Evolutionary conservation across 1,140 invertebrate species (phyloP).

Genomic region (Cyrtorhinus lividipennis): DNA sequence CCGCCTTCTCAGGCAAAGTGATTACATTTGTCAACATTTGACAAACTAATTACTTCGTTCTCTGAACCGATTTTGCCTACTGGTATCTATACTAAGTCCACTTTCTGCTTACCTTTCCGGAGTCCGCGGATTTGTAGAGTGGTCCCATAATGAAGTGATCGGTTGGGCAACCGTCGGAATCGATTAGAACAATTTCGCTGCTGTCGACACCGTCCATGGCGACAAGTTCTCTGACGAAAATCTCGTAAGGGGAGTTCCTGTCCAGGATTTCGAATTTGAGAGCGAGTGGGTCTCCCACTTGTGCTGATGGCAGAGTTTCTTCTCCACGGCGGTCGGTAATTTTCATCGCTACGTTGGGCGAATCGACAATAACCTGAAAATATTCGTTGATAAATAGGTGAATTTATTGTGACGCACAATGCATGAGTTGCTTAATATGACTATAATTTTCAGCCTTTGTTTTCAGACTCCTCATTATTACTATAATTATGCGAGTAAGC

Average conservation of each 20-base stretch:
- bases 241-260: conserved; percentile 81
- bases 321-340: conserved; percentile 72
- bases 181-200: conserved; percentile 80
- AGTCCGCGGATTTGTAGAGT: conserved; percentile 59
- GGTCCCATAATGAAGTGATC: conserved; percentile 87
- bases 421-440: too few relatives aligned
- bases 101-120: conserved; percentile 41
- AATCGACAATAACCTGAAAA: conserved; percentile 51
- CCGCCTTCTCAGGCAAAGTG: too few relatives aligned
- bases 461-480: too few relatives aligned
- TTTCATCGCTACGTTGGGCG: conserved; percentile 86
- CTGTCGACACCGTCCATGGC: conserved; percentile 88
- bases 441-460: too few relatives aligned
- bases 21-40: too few relatives aligned
- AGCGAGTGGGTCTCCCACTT: conserved; percentile 79
- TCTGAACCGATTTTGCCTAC: too few relatives aligned
- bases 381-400: background rate
- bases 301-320: conserved; percentile 61
- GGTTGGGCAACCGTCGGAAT: conserved; percentile 80
- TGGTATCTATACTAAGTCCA: too few relatives aligned
- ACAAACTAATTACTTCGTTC: too few relatives aligned
- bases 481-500: too few relatives aligned
- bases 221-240: conserved; percentile 83
- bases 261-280: conserved; percentile 84
- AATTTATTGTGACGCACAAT: too few relatives aligned